Evolutionary conservation across 2,113 vertebrate genomes (phyloP), one percentile per base, ranked within the genome.

Genomic region (Zeus faber): DNA sequence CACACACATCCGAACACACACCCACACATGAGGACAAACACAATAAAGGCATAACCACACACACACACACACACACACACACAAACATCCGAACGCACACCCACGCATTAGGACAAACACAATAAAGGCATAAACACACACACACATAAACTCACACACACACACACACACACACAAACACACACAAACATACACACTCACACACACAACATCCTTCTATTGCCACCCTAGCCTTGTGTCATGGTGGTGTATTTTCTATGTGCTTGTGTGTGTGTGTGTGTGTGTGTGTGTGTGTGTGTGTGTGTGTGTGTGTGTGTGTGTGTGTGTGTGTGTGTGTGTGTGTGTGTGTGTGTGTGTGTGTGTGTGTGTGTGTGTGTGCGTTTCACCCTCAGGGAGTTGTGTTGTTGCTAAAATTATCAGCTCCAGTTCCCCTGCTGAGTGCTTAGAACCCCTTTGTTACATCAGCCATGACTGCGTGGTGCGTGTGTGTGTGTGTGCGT

Each of bases 391-490:
- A 46, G 55, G 48, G 29, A 48, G 55, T 66, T 65, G 53, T 45
- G 54, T 53, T 46, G 58, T 53, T 52, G 40, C 63, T 53, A 66
- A 58, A 66, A 52, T 58, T 66, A 66, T 58, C 52, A 60, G 52
- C 68, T 62, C 25, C 47, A 60, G 31, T 52, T 59, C n/a, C 61
- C 65, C 47, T 66, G 50, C 48, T 45, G 22, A 54, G n/a, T n/a
- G 62, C 62, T 37, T 23, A 33, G 61, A 25, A 37, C 39, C 31
- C 48, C 18, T 64, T 58, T 54, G 58, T 58, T 31, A 61, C 40
- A 31, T 65, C 54, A 58, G 43, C 66, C 59, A 43, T 69, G 53
- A n/a, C 43, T 57, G 47, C 18, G 17, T 2, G 5, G 21, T 53
- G 3, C n/a, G n/a, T n/a, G n/a, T n/a, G 40, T 20, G 40, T 18